Conservation (phyloP, 2,888 invertebrate genomes). For the Lymantria monacha region DNA sequence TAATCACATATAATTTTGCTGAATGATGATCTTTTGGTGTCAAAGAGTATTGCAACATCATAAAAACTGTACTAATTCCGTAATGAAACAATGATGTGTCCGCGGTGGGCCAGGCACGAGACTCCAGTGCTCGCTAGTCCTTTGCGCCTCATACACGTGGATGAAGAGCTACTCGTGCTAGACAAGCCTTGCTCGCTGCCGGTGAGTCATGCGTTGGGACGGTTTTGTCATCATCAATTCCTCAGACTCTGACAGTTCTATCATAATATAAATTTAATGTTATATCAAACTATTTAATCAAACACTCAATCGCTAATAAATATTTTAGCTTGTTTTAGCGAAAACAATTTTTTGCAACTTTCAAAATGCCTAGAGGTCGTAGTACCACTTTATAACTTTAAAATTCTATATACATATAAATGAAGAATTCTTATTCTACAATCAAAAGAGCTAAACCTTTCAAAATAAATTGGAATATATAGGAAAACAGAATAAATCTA, state of each 20-base stretch:
- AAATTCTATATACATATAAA: slow-evolving; percentile 13
- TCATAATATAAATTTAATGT: background rate
- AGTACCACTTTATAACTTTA: slow-evolving; percentile 4
- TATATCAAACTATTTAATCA: too few relatives aligned
- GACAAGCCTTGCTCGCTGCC: slow-evolving; percentile 95
- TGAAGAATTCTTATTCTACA: slow-evolving; percentile 6
- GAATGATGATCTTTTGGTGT: slow-evolving; percentile 7
- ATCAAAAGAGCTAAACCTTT: slow-evolving; percentile 13
- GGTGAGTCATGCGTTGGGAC: slow-evolving; percentile 83
- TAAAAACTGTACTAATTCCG: slow-evolving; percentile 33
- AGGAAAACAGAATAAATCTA: slow-evolving; percentile 30
- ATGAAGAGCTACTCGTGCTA: slow-evolving; percentile 92
- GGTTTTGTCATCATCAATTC: slow-evolving; percentile 41
- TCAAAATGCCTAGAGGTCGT: background rate
- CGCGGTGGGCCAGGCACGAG: slow-evolving; percentile 89
- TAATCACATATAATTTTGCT: background rate
- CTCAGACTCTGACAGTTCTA: slow-evolving; percentile 46
- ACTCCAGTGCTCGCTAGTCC: slow-evolving; percentile 91
- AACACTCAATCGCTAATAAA: too few relatives aligned
- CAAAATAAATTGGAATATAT: slow-evolving; percentile 21
- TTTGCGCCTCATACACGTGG: slow-evolving; percentile 91
- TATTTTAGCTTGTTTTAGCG: background rate
- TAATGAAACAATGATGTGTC: slow-evolving; percentile 50
- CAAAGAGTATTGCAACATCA: slow-evolving; percentile 47
- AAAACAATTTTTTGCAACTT: slow-evolving; percentile 13